A percentile compares a stretch with the other conserved stretches of the same genome.
phyloP scores from a whole-genome alignment of 2,797 vertebrate species.

The Microctenopoma stevenorrisi region DNA sequence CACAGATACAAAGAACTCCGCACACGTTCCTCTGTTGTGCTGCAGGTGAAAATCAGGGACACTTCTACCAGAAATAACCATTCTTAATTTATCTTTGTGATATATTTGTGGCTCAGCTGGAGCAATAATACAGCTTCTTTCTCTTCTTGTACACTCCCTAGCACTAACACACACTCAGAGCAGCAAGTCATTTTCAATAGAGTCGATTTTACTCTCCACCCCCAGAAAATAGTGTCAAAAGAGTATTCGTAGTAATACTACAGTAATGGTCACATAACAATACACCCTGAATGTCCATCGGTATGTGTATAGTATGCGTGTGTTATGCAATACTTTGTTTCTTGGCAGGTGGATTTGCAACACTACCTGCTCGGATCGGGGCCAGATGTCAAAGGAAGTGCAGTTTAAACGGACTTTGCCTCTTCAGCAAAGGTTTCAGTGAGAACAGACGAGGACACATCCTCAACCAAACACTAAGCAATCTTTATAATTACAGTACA shows the following conservation, averaged over 20 bases:
- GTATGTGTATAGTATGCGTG: not conserved
- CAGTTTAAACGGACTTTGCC: constrained; percentile 68
- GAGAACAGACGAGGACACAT: constrained; percentile 38
- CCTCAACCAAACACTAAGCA: constrained; percentile 15
- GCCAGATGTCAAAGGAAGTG: constrained; percentile 57
- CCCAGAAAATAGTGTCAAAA: not conserved
- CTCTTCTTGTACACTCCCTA: not conserved
- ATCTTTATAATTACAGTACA: constrained; percentile 55
- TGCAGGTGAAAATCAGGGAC: constrained; percentile 60
- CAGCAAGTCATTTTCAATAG: constrained; percentile 11
- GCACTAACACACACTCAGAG: constrained; percentile 9
- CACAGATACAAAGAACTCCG: constrained; percentile 23
- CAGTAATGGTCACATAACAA: constrained; percentile 3
- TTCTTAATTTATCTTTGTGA: constrained; percentile 47
- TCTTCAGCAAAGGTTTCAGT: constrained; percentile 68
- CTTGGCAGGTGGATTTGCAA: constrained; percentile 59
- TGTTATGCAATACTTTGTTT: constrained; percentile 39
- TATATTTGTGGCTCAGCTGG: constrained; percentile 58
- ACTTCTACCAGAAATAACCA: constrained; percentile 20
- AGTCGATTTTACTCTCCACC: not conserved
- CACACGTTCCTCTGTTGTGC: constrained; percentile 46
- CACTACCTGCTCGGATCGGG: constrained; percentile 46
- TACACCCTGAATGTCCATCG: not conserved
- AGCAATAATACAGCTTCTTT: constrained; percentile 41
- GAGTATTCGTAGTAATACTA: not conserved